Conservation (phyloP, 2,888 invertebrate species). For the Cantharis lateralis region DNA sequence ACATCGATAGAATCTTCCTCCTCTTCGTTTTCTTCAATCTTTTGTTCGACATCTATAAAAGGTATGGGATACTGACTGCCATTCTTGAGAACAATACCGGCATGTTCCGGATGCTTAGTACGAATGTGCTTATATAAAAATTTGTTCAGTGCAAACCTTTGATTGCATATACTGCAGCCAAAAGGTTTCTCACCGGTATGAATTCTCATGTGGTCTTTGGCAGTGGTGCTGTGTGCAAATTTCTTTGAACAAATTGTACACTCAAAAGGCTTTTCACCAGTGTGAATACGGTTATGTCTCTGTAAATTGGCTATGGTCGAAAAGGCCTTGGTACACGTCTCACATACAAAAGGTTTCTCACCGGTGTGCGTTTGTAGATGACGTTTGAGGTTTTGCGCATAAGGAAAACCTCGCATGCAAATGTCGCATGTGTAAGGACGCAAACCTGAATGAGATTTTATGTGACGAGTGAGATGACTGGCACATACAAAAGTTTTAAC, state of each 20-base stretch:
- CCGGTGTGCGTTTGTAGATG: constrained; percentile 50
- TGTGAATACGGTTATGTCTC: constrained; percentile 48
- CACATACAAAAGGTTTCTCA: constrained; percentile 47
- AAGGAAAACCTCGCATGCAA: constrained; percentile 47
- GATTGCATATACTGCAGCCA: constrained; percentile 44
- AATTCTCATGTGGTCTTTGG: constrained; percentile 48
- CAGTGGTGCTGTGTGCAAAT: constrained; percentile 51
- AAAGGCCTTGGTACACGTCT: constrained; percentile 45
- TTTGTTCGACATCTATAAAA: constrained; percentile 11
- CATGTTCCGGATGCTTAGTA: constrained; percentile 43
- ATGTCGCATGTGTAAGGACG: constrained; percentile 46
- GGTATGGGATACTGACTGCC: constrained; percentile 15
- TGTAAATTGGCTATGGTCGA: constrained; percentile 47
- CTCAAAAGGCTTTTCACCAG: constrained; percentile 48
- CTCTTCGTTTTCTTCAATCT: constrained; percentile 12
- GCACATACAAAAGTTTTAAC: constrained; percentile 45
- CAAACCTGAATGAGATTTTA: constrained; percentile 48
- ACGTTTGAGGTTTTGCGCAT: constrained; percentile 46
- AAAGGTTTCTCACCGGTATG: constrained; percentile 50
- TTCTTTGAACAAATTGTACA: constrained; percentile 46
- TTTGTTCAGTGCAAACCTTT: constrained; percentile 46
- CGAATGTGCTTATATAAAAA: constrained; percentile 47
- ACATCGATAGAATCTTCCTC: background rate
- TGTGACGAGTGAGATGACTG: constrained; percentile 47
- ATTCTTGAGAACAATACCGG: constrained; percentile 12